phyloP scores from a whole-genome alignment of 2,888 invertebrate genomes.

The Odontomyia ornata region DNA sequence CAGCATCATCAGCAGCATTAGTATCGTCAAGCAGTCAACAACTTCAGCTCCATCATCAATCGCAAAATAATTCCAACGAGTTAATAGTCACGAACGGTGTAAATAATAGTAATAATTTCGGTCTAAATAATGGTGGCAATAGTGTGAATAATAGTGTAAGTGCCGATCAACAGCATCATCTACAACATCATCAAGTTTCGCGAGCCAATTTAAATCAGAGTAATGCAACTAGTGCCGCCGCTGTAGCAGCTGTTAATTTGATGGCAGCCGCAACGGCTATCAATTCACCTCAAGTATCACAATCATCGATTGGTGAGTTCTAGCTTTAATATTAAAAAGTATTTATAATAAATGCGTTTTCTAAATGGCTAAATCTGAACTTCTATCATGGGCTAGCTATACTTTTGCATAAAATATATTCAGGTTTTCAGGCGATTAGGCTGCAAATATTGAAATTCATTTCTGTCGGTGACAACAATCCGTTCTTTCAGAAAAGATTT shows the following conservation, averaged over 20 bases:
- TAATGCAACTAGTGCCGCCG: conserved; percentile 33
- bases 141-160: neutral
- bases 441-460: too few relatives aligned
- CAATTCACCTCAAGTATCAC: conserved; percentile 45
- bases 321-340: conserved; percentile 10
- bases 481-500: too few relatives aligned
- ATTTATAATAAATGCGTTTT: too few relatives aligned
- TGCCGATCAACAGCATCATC: conserved; percentile 8
- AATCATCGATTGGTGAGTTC: conserved; percentile 35
- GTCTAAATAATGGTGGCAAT: neutral
- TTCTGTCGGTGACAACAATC: too few relatives aligned
- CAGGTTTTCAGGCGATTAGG: too few relatives aligned
- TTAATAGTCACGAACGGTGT: conserved; percentile 19
- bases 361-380: too few relatives aligned
- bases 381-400: too few relatives aligned
- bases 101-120: conserved; percentile 17
- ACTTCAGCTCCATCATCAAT: conserved; percentile 43
- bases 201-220: conserved; percentile 29
- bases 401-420: too few relatives aligned
- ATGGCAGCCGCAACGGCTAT: conserved; percentile 47
- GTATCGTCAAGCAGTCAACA: conserved; percentile 27
- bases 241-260: conserved; percentile 46
- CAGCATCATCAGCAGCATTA: conserved; percentile 27
- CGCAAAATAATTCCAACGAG: conserved; percentile 10
- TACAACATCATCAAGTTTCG: conserved; percentile 21